phyloP scores from a whole-genome alignment of 2,888 invertebrate genomes.

The Belgica antarctica region DNA sequence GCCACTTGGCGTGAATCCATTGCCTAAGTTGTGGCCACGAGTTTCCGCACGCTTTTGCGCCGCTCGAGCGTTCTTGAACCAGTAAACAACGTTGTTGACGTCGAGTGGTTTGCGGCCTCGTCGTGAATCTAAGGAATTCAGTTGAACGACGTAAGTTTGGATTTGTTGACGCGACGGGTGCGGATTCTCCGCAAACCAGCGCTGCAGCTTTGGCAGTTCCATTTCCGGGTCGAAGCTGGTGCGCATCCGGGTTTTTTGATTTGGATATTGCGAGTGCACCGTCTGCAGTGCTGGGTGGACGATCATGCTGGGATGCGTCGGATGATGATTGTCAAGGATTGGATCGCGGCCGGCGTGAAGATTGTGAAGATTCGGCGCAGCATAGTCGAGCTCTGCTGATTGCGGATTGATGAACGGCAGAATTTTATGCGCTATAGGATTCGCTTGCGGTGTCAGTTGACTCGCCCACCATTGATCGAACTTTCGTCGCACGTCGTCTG shows the following conservation, averaged over 20 bases:
- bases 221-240: slow-evolving; percentile 96
- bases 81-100: slow-evolving; percentile 92
- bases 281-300: slow-evolving; percentile 74
- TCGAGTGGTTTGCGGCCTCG: slow-evolving; percentile 91
- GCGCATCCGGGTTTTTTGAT: slow-evolving; percentile 90
- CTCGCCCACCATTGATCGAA: slow-evolving; percentile 90
- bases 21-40: slow-evolving; percentile 55
- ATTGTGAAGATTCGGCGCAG: slow-evolving; percentile 47
- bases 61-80: slow-evolving; percentile 97
- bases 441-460: slow-evolving; percentile 64
- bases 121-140: slow-evolving; percentile 89
- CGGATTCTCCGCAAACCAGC: slow-evolving; percentile 96
- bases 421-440: slow-evolving; percentile 57
- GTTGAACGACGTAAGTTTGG: slow-evolving; percentile 89
- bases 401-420: slow-evolving; percentile 55
- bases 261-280: slow-evolving; percentile 72
- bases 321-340: slow-evolving; percentile 49
- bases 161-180: slow-evolving; percentile 97
- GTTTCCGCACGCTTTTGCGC: slow-evolving; percentile 90
- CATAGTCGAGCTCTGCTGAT: slow-evolving; percentile 53
- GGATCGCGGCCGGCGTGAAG: slow-evolving; percentile 51
- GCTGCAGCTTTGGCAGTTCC: slow-evolving; percentile 91
- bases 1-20: slow-evolving; percentile 25
- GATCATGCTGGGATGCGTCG: slow-evolving; percentile 50
- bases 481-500: slow-evolving; percentile 80